phyloP scores from a whole-genome alignment of 2,888 invertebrate genomes.

The Metopia argyrocephala region DNA sequence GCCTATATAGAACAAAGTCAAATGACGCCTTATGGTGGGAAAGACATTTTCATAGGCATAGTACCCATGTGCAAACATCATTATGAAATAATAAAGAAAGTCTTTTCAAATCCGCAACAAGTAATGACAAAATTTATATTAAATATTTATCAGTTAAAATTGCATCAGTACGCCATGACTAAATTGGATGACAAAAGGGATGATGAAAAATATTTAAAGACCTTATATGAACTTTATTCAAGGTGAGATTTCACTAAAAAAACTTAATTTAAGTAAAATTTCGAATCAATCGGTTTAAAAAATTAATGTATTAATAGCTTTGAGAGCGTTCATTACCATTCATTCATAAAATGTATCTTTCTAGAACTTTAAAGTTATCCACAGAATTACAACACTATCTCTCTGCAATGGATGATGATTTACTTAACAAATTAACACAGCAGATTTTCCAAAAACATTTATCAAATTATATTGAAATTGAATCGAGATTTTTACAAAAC shows the following conservation, averaged over 20 bases:
- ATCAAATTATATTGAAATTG: slow-evolving; percentile 88
- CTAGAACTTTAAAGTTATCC: slow-evolving; percentile 87
- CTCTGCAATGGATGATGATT: slow-evolving; percentile 88
- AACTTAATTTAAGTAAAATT: too few relatives aligned
- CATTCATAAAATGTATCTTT: slow-evolving; percentile 60
- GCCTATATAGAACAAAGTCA: slow-evolving; percentile 98
- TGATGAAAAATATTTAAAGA: slow-evolving; percentile 92
- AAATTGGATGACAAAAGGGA: slow-evolving; percentile 91
- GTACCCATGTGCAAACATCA: slow-evolving; percentile 93
- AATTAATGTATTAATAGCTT: too few relatives aligned
- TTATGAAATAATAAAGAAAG: slow-evolving; percentile 89
- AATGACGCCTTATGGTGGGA: slow-evolving; percentile 90
- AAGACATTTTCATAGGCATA: slow-evolving; percentile 94
- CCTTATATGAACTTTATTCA: slow-evolving; percentile 92
- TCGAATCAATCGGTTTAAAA: too few relatives aligned
- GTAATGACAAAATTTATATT: slow-evolving; percentile 99
- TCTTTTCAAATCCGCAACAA: slow-evolving; percentile 96
- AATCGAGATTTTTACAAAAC: slow-evolving; percentile 88
- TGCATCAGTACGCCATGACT: slow-evolving; percentile 91
- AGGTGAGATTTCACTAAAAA: slow-evolving; percentile 82
- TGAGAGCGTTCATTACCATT: too few relatives aligned
- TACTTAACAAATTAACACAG: slow-evolving; percentile 87
- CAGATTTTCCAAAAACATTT: slow-evolving; percentile 90
- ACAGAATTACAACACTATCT: slow-evolving; percentile 86
- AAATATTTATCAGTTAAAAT: slow-evolving; percentile 94